Percentiles rank a stretch among this genome's conserved stretches.
Evolutionary conservation across 2,113 vertebrate species (phyloP).

Genomic region (Atlantisia rogersi): DNA sequence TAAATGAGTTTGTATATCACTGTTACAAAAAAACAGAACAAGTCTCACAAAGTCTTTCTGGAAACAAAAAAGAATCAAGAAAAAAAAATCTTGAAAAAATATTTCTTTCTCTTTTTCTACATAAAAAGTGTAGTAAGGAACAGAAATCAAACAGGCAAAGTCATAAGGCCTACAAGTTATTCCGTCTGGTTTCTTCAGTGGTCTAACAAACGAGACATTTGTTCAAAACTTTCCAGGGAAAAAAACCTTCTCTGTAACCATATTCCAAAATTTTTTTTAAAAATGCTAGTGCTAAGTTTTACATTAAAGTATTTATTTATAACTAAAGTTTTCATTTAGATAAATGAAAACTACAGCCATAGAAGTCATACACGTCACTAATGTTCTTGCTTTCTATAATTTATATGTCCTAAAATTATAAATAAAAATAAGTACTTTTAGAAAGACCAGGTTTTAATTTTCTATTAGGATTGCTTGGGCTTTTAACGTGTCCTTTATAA

Average conservation of each 20-base stretch:
- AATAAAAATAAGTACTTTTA: neutral
- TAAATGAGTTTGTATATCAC: neutral
- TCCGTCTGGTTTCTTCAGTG: neutral
- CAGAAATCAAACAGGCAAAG: neutral
- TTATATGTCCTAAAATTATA: neutral
- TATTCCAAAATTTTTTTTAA: neutral
- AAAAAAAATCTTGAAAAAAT: neutral
- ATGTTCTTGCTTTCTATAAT: neutral
- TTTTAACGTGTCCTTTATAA: neutral
- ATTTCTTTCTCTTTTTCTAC: neutral
- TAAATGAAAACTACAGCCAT: neutral
- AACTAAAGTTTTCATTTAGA: too few relatives aligned
- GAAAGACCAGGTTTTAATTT: neutral
- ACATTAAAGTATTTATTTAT: neutral
- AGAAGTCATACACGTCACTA: neutral
- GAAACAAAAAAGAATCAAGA: neutral
- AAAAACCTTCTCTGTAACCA: neutral
- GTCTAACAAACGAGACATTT: neutral
- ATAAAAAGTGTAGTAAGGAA: neutral
- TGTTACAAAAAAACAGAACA: neutral
- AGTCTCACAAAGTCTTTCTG: neutral
- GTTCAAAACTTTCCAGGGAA: neutral
- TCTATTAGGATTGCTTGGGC: neutral
- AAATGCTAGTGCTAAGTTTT: neutral
- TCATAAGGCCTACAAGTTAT: neutral